Evolutionary conservation across 2,113 vertebrate species (phyloP), one percentile per base, ranked within the genome.

Genomic region (Dunckerocampus dactyliophorus): DNA sequence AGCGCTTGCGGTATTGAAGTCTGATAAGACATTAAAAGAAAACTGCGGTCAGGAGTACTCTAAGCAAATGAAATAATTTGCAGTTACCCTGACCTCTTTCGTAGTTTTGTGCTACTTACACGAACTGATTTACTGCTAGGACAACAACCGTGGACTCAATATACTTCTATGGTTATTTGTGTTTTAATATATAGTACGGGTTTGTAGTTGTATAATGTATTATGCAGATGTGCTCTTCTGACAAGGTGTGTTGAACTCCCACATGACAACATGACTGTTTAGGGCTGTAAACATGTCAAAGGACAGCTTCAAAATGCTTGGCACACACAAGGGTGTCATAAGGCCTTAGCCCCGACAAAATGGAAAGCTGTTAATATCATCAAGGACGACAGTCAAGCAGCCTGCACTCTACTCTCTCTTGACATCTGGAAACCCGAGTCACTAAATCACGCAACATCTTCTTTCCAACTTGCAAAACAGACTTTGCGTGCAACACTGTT

Each of bases 371-470:
- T 42, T 39, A 48, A 42, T 64, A 63, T 59, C 56, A 64, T 55
- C 67, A 55, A 64, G 56, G 67, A 75, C 64, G 34, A 50, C 28
- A 31, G 61, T 63, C 61, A 67, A 67, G 59, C 48, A 1, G 62
- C 57, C 43, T 43, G 52, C 58, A n/a, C 51, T 59, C 63, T 1
- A 28, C 8, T 64, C 55, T 59, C 42, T 28, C 46, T 43, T 42
- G 4, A n/a, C 24, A 22, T 60, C 53, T 63, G 65, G 65, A 76
- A 70, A 66, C 20, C 17, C 4, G 21, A 15, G 37, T 34, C 66
- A 47, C 69, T 66, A 71, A 79, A 77, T 75, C 66, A 61, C 8
- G 1, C 43, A 16, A 52, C 56, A 48, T 42, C 39, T 17, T 57
- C 57, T 55, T 56, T 66, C 65, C 42, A 48, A 13, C n/a, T 21